Evolutionary conservation across 2,888 invertebrate species (phyloP).

Genomic region (Petrolisthes cinctipes): DNA sequence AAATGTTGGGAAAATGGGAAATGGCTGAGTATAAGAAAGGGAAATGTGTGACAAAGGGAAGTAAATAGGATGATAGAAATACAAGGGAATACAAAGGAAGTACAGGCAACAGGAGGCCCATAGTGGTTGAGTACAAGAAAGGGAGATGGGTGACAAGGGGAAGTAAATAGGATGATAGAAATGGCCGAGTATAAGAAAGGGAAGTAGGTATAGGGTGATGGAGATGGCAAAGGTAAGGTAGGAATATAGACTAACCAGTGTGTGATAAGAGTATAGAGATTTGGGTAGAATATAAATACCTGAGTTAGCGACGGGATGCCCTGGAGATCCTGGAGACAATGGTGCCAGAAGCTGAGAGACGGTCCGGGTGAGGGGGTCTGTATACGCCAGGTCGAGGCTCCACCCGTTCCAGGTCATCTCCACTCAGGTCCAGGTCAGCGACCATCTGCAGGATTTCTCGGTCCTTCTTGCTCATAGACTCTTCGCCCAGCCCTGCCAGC

Average conservation of each 20-base stretch:
- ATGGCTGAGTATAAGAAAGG: too few species aligned
- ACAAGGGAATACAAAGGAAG: too few species aligned
- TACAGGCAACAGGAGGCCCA: too few species aligned
- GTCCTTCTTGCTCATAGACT: constrained; percentile 68
- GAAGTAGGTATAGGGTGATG: not conserved
- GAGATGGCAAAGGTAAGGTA: not conserved
- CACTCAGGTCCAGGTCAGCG: constrained; percentile 86
- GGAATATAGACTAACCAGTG: not conserved
- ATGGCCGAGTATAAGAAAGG: too few species aligned
- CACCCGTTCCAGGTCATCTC: constrained; percentile 80
- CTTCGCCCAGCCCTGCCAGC: constrained; percentile 90
- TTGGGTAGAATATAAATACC: not conserved
- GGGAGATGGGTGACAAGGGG: too few species aligned
- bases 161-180: too few species aligned
- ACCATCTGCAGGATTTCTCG: constrained; percentile 90
- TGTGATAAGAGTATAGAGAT: not conserved
- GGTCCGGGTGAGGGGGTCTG: constrained; percentile 66
- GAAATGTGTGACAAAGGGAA: too few species aligned
- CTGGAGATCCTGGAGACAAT: constrained; percentile 52
- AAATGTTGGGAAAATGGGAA: too few species aligned
- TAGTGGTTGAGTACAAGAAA: too few species aligned
- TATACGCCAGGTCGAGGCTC: constrained; percentile 77
- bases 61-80: too few species aligned
- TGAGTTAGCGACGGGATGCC: constrained; percentile 53
- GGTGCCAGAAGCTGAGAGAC: constrained; percentile 51